phyloP scores from a whole-genome alignment of 1,140 invertebrate species.

The Drosophila littoralis region DNA sequence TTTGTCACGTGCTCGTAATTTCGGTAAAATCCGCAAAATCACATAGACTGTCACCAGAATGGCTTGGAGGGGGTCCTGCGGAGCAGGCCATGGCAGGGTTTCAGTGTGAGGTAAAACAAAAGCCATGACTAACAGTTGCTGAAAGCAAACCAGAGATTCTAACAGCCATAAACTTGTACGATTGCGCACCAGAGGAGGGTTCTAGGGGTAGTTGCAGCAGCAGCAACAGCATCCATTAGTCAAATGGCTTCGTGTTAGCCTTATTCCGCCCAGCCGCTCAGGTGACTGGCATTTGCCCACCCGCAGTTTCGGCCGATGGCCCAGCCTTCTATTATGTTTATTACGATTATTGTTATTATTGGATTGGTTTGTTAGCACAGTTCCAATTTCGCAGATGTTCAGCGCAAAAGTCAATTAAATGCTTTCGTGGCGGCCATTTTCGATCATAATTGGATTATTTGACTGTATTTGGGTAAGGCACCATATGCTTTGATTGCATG shows the following conservation, averaged over 20 bases:
- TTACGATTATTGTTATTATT: conserved; percentile 80
- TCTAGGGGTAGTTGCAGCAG: conserved; percentile 14
- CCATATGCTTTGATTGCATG: background rate
- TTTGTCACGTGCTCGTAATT: conserved; percentile 81
- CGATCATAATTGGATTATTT: conserved; percentile 71
- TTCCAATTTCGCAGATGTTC: conserved; percentile 19
- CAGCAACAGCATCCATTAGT: conserved; percentile 69
- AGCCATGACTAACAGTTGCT: conserved; percentile 66
- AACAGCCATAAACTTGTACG: conserved; percentile 4
- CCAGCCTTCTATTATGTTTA: conserved; percentile 62
- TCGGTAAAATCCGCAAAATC: conserved; percentile 74
- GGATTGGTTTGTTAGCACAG: conserved; percentile 44
- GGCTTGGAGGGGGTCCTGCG: background rate
- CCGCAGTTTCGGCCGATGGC: background rate
- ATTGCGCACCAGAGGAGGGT: background rate
- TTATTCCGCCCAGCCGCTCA: conserved; percentile 37
- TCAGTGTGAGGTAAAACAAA: conserved; percentile 59
- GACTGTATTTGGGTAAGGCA: conserved; percentile 12
- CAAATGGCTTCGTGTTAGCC: conserved; percentile 69
- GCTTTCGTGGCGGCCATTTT: conserved; percentile 66
- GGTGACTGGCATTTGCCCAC: conserved; percentile 44
- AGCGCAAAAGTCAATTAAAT: conserved; percentile 75
- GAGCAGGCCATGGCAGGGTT: conserved; percentile 6
- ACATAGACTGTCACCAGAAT: conserved; percentile 38
- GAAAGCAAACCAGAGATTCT: conserved; percentile 60